These are phyloP conservation scores for Cygnus olor DNA, from an alignment of 2,797 vertebrate genomes.

Conservation along the genomic window DNA sequence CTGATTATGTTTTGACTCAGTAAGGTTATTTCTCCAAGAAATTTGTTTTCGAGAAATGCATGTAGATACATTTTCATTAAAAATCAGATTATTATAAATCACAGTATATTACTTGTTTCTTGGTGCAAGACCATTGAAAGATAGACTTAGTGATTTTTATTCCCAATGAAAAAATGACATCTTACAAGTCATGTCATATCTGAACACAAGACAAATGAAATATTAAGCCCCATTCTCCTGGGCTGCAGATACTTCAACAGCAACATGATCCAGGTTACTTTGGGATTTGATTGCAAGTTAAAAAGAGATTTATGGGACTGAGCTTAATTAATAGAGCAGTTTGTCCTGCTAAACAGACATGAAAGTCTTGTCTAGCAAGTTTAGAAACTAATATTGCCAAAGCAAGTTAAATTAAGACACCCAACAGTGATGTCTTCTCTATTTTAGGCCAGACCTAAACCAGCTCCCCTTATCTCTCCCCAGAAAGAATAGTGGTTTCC, in stretches of 20 bases:
- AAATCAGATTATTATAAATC: constrained; percentile 20
- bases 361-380: neutral
- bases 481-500: neutral
- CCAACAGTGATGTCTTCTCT: neutral
- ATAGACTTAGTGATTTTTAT: neutral
- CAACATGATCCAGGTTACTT: neutral
- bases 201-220: constrained; percentile 26
- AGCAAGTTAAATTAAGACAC: neutral
- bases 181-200: neutral
- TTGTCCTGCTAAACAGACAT: constrained; percentile 9
- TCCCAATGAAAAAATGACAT: neutral
- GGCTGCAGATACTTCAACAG: neutral
- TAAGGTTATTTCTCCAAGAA: neutral
- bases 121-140: constrained; percentile 30
- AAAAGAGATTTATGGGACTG: constrained; percentile 12
- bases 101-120: neutral
- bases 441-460: neutral
- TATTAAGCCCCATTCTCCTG: constrained; percentile 10
- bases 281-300: constrained; percentile 30
- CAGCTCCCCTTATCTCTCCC: fast-evolving
- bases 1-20: constrained; percentile 22
- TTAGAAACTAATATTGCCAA: neutral
- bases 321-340: constrained; percentile 50
- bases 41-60: neutral
- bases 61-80: neutral